Base-by-base conservation (phyloP, 2,888 invertebrate genomes). In the Elaeidobius kamerunicus region DNA sequence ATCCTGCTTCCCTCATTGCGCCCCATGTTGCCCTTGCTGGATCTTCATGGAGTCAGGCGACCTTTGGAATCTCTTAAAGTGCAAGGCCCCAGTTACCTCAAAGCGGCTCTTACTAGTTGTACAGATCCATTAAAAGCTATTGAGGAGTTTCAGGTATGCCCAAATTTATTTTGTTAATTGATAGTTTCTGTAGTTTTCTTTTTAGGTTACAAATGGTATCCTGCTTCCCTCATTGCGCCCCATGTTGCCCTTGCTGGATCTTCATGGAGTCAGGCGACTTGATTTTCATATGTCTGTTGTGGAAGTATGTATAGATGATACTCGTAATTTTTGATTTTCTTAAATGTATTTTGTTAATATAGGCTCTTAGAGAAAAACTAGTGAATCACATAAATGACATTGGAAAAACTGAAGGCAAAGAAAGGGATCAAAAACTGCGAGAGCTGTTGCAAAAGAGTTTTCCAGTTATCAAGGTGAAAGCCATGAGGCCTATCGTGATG, bases 101-200 rank as follows among this genome's bases (percentile, higher is more conserved):
- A 85, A 58, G 93, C 96, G 73, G 90, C 95, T 9, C 78, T 97
- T 12, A 95, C 95, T 11, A 95, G 92, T 66, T 96, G 96, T 69
- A 92, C 93, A 1, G 96, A 98, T 76, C 97, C 97, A 9, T 72
- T 97, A 30, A 93, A 93, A 76, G 96, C 97, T n/a, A 98, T 98
- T 59, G 95, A 96, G 78, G 95, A 96, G 73, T 98, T 98, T 78
- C 95, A 97, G 77, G 85, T 84, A 70, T 14, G n/a, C n/a, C n/a
- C n/a, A n/a, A n/a, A n/a, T n/a, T n/a, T n/a, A n/a, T n/a, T 23
- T 40, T 30, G 30, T 30, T 3, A 30, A 11, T n/a, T 9, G 4
- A 23, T 35, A 5, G 3, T 32, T 23, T 12, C 19, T 42, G 2
- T 18, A 9, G 9, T 17, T 28, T 15, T 16, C 17, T 5, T 39